Conservation (phyloP, 2,797 vertebrate species). For the Argya squamiceps region DNA sequence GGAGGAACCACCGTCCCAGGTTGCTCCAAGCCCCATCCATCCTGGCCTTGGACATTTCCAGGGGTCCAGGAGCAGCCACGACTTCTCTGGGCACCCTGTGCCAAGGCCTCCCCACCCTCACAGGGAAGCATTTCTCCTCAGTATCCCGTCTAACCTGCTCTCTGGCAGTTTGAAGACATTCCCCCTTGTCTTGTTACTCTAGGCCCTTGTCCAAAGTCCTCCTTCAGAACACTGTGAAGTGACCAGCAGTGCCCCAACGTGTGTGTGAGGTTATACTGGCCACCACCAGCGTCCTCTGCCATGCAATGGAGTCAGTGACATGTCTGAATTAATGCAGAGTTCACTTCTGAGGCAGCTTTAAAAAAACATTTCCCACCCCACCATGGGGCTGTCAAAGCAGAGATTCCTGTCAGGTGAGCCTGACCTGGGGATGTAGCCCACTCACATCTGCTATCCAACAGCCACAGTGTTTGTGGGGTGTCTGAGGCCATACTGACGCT, state of each 20-base stretch:
- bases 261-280: accelerated
- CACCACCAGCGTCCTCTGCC: accelerated
- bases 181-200: background rate
- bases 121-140: background rate
- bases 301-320: accelerated
- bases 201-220: background rate
- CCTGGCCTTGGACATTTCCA: accelerated
- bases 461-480: background rate
- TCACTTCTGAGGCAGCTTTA: background rate
- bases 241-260: accelerated
- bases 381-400: background rate
- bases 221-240: background rate
- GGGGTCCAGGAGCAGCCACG: background rate
- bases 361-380: accelerated
- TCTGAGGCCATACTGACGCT: background rate
- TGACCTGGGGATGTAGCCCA: background rate
- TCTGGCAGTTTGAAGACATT: background rate
- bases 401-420: background rate
- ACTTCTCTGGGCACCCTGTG: background rate
- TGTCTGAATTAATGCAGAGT: background rate
- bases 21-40: accelerated
- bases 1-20: accelerated
- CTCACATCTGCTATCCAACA: background rate
- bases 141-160: background rate
- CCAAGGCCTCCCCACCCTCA: accelerated